Base-by-base conservation (phyloP, 2,113 vertebrate genomes). In the Paramormyrops kingsleyae region DNA sequence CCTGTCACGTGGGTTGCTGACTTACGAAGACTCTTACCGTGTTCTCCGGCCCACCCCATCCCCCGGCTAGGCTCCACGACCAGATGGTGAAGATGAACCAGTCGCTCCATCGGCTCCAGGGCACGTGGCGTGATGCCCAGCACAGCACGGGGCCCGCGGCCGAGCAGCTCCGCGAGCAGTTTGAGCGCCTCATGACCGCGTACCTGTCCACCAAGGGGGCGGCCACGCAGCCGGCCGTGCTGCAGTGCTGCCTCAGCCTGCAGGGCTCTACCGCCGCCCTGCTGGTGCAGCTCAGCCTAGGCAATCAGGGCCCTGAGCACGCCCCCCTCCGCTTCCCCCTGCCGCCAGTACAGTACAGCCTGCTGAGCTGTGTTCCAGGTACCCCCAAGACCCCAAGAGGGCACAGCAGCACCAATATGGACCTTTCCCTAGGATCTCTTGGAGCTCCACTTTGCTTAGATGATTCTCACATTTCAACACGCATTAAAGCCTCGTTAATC, bases 21-120 rank as follows among this genome's bases (percentile, higher is more conserved):
- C 10, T 70, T 13, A 70, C 62, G 10, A n/a, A 12, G n/a, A 31
- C n/a, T 66, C n/a, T 27, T 5, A 4, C 62, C n/a, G n/a, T 5
- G 10, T 27, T 13, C n/a, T 70, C 59, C 1, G 24, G 7, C 59
- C 56, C 35, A 39, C 5, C 24, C 42, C 84, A 8, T 31, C 21
- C 47, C 47, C 31, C 52, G 56, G 31, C 50, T 91, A 99, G 99
- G 95, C 95, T 99, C 92, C 98, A 99, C 0, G 98, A 99, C 93
- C 98, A 99, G 95, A 99, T 99, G 98, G 97, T 99, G 88, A 99
- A 99, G 96, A 97, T 99, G 95, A 99, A 99, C 96, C 99, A 99
- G 95, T 98, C 97, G 89, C 97, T 99, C 90, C 99, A 99, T 93
- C 97, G 98, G 94, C 97, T 99, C 89, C 99, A 99, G 94, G 96